A percentile compares a stretch with the other conserved stretches of the same genome.
These are phyloP conservation scores for Steatocranus sp. DNA, from an alignment of 2,797 vertebrate species.

Conservation along the genomic window DNA sequence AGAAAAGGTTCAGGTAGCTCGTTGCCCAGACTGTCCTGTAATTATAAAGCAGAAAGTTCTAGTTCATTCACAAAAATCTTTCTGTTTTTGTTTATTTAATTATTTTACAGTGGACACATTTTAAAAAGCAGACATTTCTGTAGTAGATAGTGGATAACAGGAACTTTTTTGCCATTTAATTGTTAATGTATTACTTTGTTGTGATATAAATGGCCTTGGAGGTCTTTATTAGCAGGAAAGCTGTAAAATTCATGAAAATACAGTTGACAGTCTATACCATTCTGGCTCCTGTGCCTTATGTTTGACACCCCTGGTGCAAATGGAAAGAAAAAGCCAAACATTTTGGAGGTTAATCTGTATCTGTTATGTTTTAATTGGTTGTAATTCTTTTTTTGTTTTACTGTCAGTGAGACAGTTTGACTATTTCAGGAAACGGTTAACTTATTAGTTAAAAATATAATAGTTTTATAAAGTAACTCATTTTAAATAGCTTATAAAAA, in stretches of 20 bases:
- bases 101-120: not conserved
- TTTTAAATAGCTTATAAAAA: not conserved
- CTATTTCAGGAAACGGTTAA: not conserved
- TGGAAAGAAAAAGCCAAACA: not conserved
- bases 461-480: not conserved
- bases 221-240: not conserved
- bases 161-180: not conserved
- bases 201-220: not conserved
- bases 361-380: not conserved
- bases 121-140: not conserved
- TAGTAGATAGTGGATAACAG: not conserved
- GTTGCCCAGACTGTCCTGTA: rapidly evolving
- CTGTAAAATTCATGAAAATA: not conserved
- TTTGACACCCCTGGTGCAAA: not conserved
- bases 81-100: not conserved
- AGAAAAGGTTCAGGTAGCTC: not conserved
- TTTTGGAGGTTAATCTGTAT: not conserved
- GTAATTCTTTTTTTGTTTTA: not conserved
- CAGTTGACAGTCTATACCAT: not conserved
- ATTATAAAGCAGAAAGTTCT: not conserved
- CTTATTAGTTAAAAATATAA: not conserved
- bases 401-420: not conserved
- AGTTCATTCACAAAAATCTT: rapidly evolving
- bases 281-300: not conserved
- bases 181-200: not conserved